phyloP scores from a whole-genome alignment of 2,888 invertebrate genomes.

The Amphipoea oculea region DNA sequence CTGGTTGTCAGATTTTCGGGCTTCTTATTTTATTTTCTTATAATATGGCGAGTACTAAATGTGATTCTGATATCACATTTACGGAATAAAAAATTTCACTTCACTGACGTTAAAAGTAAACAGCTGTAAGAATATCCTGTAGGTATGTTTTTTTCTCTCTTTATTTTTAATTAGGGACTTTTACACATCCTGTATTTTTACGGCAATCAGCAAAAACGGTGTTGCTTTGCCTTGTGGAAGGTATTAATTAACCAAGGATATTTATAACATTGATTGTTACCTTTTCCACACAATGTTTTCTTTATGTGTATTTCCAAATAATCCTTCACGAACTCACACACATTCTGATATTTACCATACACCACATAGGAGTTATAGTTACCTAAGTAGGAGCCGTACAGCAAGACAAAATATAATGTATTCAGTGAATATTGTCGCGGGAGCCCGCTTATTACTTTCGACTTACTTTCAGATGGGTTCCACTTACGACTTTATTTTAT shows the following conservation, averaged over 20 bases:
- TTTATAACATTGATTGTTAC: too few species aligned
- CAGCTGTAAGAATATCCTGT: not conserved
- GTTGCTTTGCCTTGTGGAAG: too few species aligned
- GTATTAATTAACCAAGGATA: too few species aligned
- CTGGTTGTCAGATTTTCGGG: too few species aligned
- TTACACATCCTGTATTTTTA: too few species aligned
- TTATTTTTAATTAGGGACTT: too few species aligned
- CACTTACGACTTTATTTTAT: conserved; percentile 51
- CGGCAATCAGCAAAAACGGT: not conserved
- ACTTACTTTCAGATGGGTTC: conserved; percentile 78
- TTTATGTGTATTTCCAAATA: not conserved
- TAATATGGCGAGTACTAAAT: too few species aligned
- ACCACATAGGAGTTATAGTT: conserved; percentile 42
- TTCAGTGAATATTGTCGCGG: conserved; percentile 88
- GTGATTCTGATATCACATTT: too few species aligned
- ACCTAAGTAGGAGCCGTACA: conserved; percentile 43
- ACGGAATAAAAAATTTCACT: too few species aligned
- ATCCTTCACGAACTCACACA: conserved; percentile 3
- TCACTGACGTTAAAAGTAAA: not conserved
- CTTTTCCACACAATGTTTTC: too few species aligned
- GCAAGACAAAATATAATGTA: conserved; percentile 79
- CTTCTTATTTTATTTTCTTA: too few species aligned
- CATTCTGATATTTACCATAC: conserved; percentile 10
- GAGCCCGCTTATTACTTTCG: conserved; percentile 87
- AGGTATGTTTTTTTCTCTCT: too few species aligned